Conservation (phyloP, 2,113 vertebrate species). For the Hucho hucho region DNA sequence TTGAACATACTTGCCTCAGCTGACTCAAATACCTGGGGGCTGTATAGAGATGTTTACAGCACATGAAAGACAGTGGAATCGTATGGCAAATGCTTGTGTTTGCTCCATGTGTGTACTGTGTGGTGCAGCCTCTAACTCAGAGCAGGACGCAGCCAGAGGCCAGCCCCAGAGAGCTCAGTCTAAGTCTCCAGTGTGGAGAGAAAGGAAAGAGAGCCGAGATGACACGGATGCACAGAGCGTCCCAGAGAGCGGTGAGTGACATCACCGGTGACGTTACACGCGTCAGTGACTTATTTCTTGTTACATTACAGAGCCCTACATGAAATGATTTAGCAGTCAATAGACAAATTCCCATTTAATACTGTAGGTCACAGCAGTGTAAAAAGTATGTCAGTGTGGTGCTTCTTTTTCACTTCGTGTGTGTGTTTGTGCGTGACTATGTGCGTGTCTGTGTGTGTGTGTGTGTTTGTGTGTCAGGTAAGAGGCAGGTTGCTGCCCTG, state of each 20-base stretch:
- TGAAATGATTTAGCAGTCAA: neutral
- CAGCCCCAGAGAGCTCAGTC: constrained; percentile 61
- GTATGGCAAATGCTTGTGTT: no score
- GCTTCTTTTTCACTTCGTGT: neutral
- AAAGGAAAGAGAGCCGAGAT: constrained; percentile 78
- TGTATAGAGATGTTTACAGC: no score
- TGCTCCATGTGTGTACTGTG: neutral
- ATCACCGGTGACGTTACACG: neutral
- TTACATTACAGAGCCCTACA: neutral
- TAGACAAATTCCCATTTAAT: neutral
- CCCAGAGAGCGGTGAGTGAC: constrained; percentile 73
- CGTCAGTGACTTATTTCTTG: neutral
- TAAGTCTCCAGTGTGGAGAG: constrained; percentile 77
- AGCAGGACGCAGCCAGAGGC: constrained; percentile 28
- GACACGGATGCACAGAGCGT: constrained; percentile 76
- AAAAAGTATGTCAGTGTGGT: neutral
- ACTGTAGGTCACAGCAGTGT: neutral
- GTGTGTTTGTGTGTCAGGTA: constrained; percentile 70
- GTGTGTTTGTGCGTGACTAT: constrained; percentile 21
- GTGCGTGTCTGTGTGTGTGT: neutral
- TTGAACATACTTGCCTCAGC: no score
- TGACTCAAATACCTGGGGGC: no score
- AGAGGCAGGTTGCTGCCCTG: constrained; percentile 88
- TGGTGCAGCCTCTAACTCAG: constrained; percentile 73
- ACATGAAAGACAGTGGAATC: no score